These are phyloP conservation scores for Rhipidura dahli DNA, from an alignment of 2,113 vertebrate genomes.

Conservation along the genomic window DNA sequence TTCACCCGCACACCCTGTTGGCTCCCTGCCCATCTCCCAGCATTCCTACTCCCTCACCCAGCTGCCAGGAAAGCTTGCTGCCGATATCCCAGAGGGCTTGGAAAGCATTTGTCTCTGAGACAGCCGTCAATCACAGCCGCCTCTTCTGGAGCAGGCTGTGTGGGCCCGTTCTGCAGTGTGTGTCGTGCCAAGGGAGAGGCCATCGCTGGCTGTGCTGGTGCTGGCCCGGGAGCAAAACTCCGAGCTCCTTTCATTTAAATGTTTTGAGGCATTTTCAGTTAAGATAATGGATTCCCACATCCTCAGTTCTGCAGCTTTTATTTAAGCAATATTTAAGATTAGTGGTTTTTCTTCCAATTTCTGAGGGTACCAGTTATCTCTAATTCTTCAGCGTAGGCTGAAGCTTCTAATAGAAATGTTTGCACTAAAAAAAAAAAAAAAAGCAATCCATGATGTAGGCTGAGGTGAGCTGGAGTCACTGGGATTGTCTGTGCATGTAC, in stretches of 20 bases:
- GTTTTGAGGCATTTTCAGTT: not conserved
- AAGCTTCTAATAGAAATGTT: not conserved
- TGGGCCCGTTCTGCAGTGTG: not conserved
- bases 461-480: not conserved
- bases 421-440: not conserved
- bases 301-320: not conserved
- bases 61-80: not conserved
- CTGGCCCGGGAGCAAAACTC: not conserved
- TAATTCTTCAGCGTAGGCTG: not conserved
- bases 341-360: not conserved
- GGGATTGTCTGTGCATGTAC: not conserved
- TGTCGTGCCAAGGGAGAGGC: not conserved
- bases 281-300: not conserved
- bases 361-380: not conserved
- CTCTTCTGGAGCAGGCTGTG: not conserved
- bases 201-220: rapidly evolving
- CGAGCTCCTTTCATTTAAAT: not conserved
- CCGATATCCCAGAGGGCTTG: not conserved
- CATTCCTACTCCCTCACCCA: not conserved
- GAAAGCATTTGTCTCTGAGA: not conserved
- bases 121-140: not conserved
- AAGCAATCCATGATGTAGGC: not conserved
- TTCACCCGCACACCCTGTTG: rapidly evolving
- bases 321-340: not conserved
- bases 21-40: not conserved